These are phyloP conservation scores for Epizoanthus ramosus DNA, from an alignment of 92 coral and sea anemone genomes.

Conservation along the genomic window DNA sequence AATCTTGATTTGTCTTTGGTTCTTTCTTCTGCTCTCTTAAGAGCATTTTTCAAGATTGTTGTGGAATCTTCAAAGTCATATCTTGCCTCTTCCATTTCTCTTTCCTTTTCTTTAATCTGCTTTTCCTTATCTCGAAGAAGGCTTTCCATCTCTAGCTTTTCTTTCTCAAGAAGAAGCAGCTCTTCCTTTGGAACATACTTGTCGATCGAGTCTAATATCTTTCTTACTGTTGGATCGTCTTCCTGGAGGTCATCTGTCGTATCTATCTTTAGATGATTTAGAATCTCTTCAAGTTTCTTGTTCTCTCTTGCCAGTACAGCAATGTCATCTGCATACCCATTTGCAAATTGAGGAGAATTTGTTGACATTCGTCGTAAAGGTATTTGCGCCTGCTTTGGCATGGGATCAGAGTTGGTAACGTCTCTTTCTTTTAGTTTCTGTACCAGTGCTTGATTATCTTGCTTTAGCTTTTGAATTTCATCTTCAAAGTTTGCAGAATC, in stretches of 20 bases:
- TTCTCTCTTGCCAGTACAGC: conserved; percentile 82
- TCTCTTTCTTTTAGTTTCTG: conserved; percentile 42
- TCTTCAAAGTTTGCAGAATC: conserved; percentile 35
- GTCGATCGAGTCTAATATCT: conserved; percentile 68
- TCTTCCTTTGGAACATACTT: conserved; percentile 80
- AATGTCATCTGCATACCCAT: conserved; percentile 74
- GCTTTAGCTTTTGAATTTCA: conserved; percentile 44
- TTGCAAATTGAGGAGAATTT: conserved; percentile 51
- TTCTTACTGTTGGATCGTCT: conserved; percentile 53
- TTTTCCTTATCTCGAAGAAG: conserved; percentile 72
- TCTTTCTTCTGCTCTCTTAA: conserved; percentile 69
- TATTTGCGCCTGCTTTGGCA: conserved; percentile 12
- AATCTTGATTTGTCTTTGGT: conserved; percentile 62
- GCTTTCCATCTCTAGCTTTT: conserved; percentile 68
- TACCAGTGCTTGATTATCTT: conserved; percentile 47
- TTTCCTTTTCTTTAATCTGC: conserved; percentile 66
- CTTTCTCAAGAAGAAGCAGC: conserved; percentile 70
- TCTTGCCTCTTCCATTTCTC: conserved; percentile 67
- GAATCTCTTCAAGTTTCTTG: conserved; percentile 82
- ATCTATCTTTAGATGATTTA: conserved; percentile 69
- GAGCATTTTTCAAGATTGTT: conserved; percentile 54
- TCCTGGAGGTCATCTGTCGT: conserved; percentile 52
- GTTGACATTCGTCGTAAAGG: conserved; percentile 36
- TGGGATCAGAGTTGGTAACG: conserved; percentile 17
- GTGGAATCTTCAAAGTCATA: conserved; percentile 72